These are phyloP conservation scores for Eidolon dupreanum DNA, from an alignment of 2,797 vertebrate genomes.

Conservation along the genomic window DNA sequence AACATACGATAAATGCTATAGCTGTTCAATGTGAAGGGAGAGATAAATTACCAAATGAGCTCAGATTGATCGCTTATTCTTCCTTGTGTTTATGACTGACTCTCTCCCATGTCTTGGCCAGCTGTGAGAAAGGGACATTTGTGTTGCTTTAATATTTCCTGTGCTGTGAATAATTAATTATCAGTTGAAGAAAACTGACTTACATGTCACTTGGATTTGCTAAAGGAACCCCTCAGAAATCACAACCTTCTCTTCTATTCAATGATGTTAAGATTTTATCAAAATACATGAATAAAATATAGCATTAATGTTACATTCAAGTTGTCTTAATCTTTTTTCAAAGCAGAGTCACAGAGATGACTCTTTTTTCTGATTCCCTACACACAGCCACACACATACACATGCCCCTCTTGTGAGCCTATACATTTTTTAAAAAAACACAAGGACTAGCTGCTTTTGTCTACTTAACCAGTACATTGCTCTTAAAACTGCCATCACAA, in stretches of 20 bases:
- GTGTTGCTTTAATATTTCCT: neutral
- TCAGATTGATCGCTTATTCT: constrained; percentile 48
- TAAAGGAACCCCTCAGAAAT: constrained; percentile 26
- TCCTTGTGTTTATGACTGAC: constrained; percentile 29
- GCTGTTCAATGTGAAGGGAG: constrained; percentile 37
- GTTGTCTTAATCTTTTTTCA: constrained; percentile 4
- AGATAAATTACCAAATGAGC: constrained; percentile 58
- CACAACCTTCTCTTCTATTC: neutral
- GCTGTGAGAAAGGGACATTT: neutral
- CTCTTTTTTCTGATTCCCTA: neutral
- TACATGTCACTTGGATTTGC: constrained; percentile 27
- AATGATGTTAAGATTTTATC: constrained; percentile 16
- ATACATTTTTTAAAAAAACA: neutral
- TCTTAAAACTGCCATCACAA: constrained; percentile 1
- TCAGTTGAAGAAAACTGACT: neutral
- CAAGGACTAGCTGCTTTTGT: neutral
- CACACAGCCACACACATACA: neutral
- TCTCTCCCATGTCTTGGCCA: neutral
- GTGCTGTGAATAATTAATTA: constrained; percentile 37
- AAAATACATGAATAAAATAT: constrained; percentile 60
- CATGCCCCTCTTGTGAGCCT: neutral
- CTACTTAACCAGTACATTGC: neutral
- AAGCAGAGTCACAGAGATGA: neutral
- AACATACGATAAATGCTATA: constrained; percentile 54
- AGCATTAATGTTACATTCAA: neutral